Evolutionary conservation across 1,140 invertebrate genomes (phyloP).

Genomic region (Lucilia sericata): DNA sequence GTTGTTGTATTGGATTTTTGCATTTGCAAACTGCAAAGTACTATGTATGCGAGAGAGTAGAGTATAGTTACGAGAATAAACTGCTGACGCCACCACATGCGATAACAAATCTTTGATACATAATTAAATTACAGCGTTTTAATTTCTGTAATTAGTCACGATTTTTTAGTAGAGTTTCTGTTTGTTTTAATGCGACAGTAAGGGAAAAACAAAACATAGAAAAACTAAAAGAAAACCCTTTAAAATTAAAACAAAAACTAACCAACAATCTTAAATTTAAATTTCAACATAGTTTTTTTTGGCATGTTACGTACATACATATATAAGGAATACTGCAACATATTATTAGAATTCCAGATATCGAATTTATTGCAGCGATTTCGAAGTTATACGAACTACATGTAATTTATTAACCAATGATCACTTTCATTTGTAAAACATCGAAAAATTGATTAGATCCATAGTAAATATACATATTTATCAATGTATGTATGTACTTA

Average conservation of each 20-base stretch:
- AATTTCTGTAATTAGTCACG: constrained; percentile 69
- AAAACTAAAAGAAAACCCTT: not conserved
- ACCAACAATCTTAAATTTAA: not conserved
- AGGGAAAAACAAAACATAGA: constrained; percentile 10
- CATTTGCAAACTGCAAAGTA: constrained; percentile 34
- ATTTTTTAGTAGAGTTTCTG: constrained; percentile 53
- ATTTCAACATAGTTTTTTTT: not conserved
- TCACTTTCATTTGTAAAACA: too few relatives aligned
- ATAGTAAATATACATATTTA: too few relatives aligned
- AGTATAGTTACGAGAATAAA: not conserved
- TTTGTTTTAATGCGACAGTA: constrained; percentile 3
- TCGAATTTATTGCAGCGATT: not conserved
- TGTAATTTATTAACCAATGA: too few relatives aligned
- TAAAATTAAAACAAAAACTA: not conserved
- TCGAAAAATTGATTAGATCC: too few relatives aligned
- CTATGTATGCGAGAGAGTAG: not conserved
- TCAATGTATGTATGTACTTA: too few relatives aligned
- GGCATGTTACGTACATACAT: too few relatives aligned
- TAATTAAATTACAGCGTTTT: constrained; percentile 69
- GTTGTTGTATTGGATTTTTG: constrained; percentile 2
- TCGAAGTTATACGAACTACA: too few relatives aligned
- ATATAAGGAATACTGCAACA: too few relatives aligned
- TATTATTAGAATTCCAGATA: not conserved
- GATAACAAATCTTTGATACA: constrained; percentile 68
- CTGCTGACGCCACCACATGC: constrained; percentile 36